Evolutionary conservation across 2,113 vertebrate genomes (phyloP), one percentile per base, ranked within the genome.

Genomic region (Seriola rivoliana): DNA sequence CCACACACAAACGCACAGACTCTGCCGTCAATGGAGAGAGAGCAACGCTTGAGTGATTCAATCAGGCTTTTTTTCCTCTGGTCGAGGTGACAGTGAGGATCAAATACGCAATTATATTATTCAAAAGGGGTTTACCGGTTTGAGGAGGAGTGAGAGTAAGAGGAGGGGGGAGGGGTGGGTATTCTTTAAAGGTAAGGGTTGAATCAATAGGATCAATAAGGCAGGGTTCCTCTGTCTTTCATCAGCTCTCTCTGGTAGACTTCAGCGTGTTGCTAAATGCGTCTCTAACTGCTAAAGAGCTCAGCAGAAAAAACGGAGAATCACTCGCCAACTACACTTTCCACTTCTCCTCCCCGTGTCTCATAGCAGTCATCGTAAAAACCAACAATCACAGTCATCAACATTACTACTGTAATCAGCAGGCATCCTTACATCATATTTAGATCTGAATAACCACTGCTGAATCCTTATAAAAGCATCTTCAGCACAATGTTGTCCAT

Each of bases 131-230:
- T 93, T 90, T 90, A 88, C 76, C 29, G 90, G 93, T 95, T 94
- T 93, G 77, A 78, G 80, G 73, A 85, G 85, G 91, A 76, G 78
- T 10, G 68, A 40, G 69, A 55, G 70, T 14, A 8, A 63, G 57
- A 63, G 62, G 29, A 9, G 13, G 48, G 75, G 69, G 42, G 62
- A 11, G 5, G 75, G 69, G 16, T 59, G 65, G 74, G 58, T 81
- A 91, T 91, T 95, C 94, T 95, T 95, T 95, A 95, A 95, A 95
- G 94, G 94, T 95, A 94, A 93, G 94, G 93, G 89, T 89, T 25
- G 78, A 90, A 96, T 97, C 96, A 94, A 96, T 96, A 32, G 69
- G 92, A 96, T 97, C 96, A 89, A 97, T 97, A 93, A 78, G 70
- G 91, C 91, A 95, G 95, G 93, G 95, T 96, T 96, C 94, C 94